Evolutionary conservation across 2,888 invertebrate species (phyloP), one percentile per base, ranked within the genome.

Genomic region (Hemistola chrysoprasaria): DNA sequence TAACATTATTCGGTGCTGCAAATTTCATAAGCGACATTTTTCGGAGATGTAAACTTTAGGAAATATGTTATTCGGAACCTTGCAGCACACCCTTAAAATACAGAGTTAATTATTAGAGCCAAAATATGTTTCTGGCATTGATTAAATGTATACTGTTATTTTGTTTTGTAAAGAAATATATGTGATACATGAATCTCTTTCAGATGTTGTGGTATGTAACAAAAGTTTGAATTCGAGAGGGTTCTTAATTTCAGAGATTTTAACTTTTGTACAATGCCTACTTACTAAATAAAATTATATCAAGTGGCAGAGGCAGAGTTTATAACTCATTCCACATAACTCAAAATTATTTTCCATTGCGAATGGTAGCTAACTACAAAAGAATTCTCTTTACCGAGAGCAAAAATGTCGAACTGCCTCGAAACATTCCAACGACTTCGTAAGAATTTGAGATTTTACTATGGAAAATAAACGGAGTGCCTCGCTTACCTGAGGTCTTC

Each of bases 391-490:
- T 66, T 63, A 58, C 52, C 43, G 57, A 48, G 55, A 57, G 62
- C 67, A 68, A 77, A 71, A 76, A 72, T 70, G 60, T 69, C 56
- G 58, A 70, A 73, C 64, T 71, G 64, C 53, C 60, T 47, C 42
- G 44, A 68, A 77, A 71, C 68, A 73, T 75, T 69, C 58, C 52
- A 62, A 69, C 59, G 68, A 71, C 67, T 75, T 55, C 26, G 59
- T 61, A 71, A 73, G 64, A 70, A 69, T 76, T 76, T 69, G 44
- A 71, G 63, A 71, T 71, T 66, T 71, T 56, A 62, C 59, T 65
- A 67, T 65, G 65, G 63, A 57, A 62, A 67, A 71, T 65, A 68
- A 71, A 63, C 56, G 58, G 22, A 30, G 44, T 32, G 35, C 24
- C 11, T 11, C 11, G 26, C 24, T 22, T 47, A 57, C 50, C 53